Conservation (phyloP, 2,797 vertebrate species). For the Synaphobranchus kaupii region DNA sequence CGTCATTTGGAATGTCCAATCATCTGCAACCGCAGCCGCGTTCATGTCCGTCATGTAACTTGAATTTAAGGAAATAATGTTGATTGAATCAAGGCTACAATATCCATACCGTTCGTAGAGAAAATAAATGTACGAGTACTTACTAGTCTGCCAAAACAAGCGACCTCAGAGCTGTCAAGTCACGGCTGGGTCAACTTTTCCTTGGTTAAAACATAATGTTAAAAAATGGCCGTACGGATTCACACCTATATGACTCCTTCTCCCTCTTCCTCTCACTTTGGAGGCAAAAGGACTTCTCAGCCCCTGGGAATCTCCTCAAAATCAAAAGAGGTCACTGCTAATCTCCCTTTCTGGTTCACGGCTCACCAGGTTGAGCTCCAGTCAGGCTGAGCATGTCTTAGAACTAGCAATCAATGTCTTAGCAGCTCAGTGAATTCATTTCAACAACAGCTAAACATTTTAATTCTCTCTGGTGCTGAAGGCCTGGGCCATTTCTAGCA, state of each 20-base stretch:
- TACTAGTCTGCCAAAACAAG: neutral
- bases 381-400: neutral
- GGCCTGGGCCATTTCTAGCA: neutral
- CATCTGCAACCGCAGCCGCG: neutral
- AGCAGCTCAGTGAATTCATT: neutral
- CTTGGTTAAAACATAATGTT: neutral
- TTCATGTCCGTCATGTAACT: neutral
- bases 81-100: neutral
- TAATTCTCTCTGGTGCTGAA: neutral
- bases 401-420: neutral
- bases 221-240: neutral
- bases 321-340: neutral
- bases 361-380: neutral
- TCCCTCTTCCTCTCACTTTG: constrained; percentile 15
- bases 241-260: neutral
- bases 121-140: neutral
- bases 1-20: neutral
- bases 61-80: neutral
- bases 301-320: neutral
- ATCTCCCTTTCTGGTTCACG: constrained; percentile 2
- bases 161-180: neutral
- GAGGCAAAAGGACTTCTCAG: neutral
- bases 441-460: constrained; percentile 17
- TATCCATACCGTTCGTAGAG: neutral
- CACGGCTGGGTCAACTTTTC: neutral